These are phyloP conservation scores for Colletes collaris DNA, from an alignment of 2,888 invertebrate genomes.

Conservation along the genomic window DNA sequence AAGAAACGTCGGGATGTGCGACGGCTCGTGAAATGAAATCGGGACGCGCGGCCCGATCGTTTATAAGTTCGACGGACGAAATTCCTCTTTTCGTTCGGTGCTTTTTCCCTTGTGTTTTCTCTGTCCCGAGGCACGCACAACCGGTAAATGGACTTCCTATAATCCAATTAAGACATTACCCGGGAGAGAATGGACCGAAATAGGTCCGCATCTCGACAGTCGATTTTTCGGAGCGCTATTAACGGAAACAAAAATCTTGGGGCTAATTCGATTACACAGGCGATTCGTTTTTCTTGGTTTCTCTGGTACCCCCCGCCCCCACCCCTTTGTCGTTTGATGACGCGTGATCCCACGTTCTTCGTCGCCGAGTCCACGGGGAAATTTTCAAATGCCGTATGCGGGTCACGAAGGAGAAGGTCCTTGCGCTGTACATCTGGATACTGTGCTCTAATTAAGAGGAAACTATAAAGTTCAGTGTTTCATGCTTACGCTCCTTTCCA, in stretches of 20 bases:
- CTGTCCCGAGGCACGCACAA: slow-evolving; percentile 24
- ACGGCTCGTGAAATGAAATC: slow-evolving; percentile 79
- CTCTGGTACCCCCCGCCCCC: slow-evolving; percentile 6
- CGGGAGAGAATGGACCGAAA: slow-evolving; percentile 16
- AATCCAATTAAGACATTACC: slow-evolving; percentile 60
- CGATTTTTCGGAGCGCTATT: slow-evolving; percentile 10
- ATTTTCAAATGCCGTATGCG: slow-evolving; percentile 57
- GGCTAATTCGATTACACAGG: slow-evolving; percentile 13
- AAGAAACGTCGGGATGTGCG: slow-evolving; percentile 72
- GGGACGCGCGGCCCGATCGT: slow-evolving; percentile 71
- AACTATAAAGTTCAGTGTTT: slow-evolving; percentile 56
- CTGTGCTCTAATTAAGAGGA: slow-evolving; percentile 66
- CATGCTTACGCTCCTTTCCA: background rate
- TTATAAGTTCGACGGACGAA: slow-evolving; percentile 76
- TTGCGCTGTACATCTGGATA: slow-evolving; percentile 37
- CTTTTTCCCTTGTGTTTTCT: slow-evolving; percentile 25
- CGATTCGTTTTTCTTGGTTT: background rate
- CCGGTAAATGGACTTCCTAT: slow-evolving; percentile 55
- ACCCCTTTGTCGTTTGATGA: slow-evolving; percentile 37
- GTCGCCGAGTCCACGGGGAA: slow-evolving; percentile 43
- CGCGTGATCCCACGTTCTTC: slow-evolving; percentile 31
- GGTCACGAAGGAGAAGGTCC: slow-evolving; percentile 62
- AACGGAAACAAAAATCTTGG: slow-evolving; percentile 8
- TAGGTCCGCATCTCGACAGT: background rate
- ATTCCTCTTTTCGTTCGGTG: slow-evolving; percentile 59